phyloP scores from a whole-genome alignment of 1,140 invertebrate species.

The Drosophila tropicalis region DNA sequence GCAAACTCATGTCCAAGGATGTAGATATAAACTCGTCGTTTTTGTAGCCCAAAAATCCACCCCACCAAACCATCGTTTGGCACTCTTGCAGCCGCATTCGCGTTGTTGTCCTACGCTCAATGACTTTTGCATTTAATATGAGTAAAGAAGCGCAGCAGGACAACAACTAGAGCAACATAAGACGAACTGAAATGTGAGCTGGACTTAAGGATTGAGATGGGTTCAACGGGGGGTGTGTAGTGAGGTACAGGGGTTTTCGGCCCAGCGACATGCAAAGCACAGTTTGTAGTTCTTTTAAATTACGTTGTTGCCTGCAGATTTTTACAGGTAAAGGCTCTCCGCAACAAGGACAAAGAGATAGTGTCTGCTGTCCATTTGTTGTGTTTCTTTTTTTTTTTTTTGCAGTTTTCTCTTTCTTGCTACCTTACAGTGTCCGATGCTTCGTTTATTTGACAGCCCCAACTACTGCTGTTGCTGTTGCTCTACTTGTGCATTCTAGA shows the following conservation, averaged over 20 bases:
- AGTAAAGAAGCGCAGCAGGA: conserved; percentile 57
- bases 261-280: conserved; percentile 72
- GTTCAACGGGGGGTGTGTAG: neutral
- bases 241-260: too few species aligned
- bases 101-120: conserved; percentile 71
- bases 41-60: conserved; percentile 53
- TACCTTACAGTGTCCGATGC: conserved; percentile 48
- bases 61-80: neutral
- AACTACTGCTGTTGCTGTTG: conserved; percentile 34
- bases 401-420: neutral
- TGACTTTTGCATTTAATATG: conserved; percentile 82
- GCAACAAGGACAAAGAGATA: conserved; percentile 56
- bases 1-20: conserved; percentile 81
- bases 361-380: conserved; percentile 45
- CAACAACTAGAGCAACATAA: conserved; percentile 31
- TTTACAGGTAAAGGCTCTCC: conserved; percentile 41
- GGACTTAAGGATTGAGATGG: conserved; percentile 50
- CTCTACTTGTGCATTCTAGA: conserved; percentile 67
- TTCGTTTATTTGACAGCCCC: conserved; percentile 64
- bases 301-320: conserved; percentile 66
- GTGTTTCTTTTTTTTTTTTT: conserved; percentile 20
- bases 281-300: conserved; percentile 47
- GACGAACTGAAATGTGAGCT: conserved; percentile 41
- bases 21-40: conserved; percentile 77
- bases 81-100: neutral